Evolutionary conservation across 2,113 vertebrate species (phyloP), one percentile per base, ranked within the genome.

Genomic region (Hoplias malabaricus): DNA sequence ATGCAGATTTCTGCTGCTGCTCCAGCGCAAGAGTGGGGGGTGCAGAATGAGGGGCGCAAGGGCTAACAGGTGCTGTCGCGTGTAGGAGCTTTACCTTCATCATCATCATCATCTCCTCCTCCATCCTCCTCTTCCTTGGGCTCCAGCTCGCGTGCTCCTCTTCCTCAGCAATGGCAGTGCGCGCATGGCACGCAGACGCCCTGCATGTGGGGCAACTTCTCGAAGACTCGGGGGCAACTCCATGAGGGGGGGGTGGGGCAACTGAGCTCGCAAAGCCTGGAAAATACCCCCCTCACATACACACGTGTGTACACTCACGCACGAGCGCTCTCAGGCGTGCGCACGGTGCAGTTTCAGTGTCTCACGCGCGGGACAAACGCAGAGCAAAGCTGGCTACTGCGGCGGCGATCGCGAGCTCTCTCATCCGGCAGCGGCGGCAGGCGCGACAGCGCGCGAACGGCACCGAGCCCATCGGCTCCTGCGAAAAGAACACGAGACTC

Each of bases 361-460:
- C 80, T 73, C 79, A 85, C 36, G 86, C 80, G 78, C 77, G 67
- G n/a, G 40, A 84, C 80, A 84, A 67, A 86, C 68, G 78, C 75
- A 81, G 83, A 76, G 84, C 70, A 83, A 86, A 86, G 80, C 86
- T 90, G 94, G 95, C 96, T 89, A 96, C 97, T 94, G 98, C 98
- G 81, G 97, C 98, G 84, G 97, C 96, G 70, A 99, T 99, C 89
- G 98, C 98, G 92, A 99, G 95, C 94, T 98, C 96, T 87, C 94
- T 99, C 85, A 99, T 99, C 90, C 94, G 97, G 77, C 98, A 99
- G 92, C 97, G 95, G 91, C 91, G 97, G 86, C 96, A 98, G 91
- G 96, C 96, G 87, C 91, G 96, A 84, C 96, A 99, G 92, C 94
- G 97, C 40, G 76, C 5, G 76, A 78, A 57, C 40, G 67, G n/a